These are phyloP conservation scores for Garrulus glandarius DNA, from an alignment of 2,797 vertebrate genomes.

Conservation along the genomic window DNA sequence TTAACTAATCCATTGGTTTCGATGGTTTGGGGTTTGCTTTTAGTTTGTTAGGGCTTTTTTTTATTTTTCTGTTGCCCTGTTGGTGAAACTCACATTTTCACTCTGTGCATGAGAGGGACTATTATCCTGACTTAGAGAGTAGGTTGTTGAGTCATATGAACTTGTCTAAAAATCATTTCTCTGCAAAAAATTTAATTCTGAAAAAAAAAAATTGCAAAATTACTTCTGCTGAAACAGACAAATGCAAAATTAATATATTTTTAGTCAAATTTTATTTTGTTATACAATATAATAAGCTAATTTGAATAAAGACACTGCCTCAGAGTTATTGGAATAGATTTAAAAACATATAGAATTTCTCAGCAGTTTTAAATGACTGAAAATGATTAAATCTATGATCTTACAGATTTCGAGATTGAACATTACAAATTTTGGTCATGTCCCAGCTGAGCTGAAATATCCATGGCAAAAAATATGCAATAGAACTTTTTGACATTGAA, in stretches of 20 bases:
- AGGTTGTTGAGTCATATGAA: background rate
- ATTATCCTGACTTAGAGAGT: background rate
- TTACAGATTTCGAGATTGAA: background rate
- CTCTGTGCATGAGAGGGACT: fast-evolving
- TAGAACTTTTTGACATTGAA: background rate
- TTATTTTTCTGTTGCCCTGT: background rate
- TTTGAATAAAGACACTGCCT: background rate
- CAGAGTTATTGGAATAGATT: background rate
- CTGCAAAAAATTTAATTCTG: background rate
- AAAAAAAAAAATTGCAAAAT: background rate
- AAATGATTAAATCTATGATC: background rate
- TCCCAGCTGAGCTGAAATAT: background rate
- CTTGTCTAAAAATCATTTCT: background rate
- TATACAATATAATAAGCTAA: background rate
- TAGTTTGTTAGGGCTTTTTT: fast-evolving
- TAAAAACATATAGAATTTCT: background rate
- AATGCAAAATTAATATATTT: background rate
- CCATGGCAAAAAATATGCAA: background rate
- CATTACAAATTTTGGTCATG: background rate
- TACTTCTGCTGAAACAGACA: background rate
- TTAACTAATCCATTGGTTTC: background rate
- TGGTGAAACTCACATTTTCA: background rate
- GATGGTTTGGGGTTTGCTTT: fast-evolving
- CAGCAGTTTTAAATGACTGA: background rate
- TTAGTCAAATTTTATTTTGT: background rate